Evolutionary conservation across 2,797 vertebrate species (phyloP), one percentile per base, ranked within the genome.

Genomic region (Catostomus latipinnis): DNA sequence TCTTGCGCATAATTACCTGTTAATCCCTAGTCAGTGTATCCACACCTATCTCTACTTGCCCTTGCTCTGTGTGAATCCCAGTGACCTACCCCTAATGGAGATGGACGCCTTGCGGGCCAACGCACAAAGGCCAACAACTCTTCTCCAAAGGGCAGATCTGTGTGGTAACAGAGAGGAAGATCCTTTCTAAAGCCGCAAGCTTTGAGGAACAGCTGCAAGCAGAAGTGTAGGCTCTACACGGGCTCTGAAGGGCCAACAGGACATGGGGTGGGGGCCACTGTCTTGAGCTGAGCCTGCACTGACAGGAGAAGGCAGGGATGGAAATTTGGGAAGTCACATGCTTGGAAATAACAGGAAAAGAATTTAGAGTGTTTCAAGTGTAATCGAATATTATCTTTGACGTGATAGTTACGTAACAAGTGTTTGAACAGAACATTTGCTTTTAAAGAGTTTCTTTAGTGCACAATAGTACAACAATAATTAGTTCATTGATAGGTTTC

Each of bases 141-240:
- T 83, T 86, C 85, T 86, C 82, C 84, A 84, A 86, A 89, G 88
- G 87, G 90, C 87, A 90, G 85, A 72, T 83, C 74, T 79, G 81
- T 83, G 87, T 60, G 82, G 89, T 91, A 90, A 92, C 89, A 90
- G 87, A 88, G 81, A 88, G 85, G 83, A 89, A 90, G 91, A 91
- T 90, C 90, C 89, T 85, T 78, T 85, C 84, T 89, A 85, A 91
- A 92, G 89, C 88, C 90, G 77, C 71, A 81, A 89, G 90, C 91
- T 91, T 91, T 91, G 85, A 86, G 83, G 83, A 90, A 87, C 92
- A 92, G 92, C 90, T 94, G 92, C 84, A 4, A 52, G 66, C 43
- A 73, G 63, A 72, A 72, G 69, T 68, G 9, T 68, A 54, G 13
- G 68, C 76, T 71, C 68, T 71, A 43, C 48, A 53, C 7, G 9